Evolutionary conservation across 2,888 invertebrate species (phyloP).

Genomic region (Crossocerus cetratus): DNA sequence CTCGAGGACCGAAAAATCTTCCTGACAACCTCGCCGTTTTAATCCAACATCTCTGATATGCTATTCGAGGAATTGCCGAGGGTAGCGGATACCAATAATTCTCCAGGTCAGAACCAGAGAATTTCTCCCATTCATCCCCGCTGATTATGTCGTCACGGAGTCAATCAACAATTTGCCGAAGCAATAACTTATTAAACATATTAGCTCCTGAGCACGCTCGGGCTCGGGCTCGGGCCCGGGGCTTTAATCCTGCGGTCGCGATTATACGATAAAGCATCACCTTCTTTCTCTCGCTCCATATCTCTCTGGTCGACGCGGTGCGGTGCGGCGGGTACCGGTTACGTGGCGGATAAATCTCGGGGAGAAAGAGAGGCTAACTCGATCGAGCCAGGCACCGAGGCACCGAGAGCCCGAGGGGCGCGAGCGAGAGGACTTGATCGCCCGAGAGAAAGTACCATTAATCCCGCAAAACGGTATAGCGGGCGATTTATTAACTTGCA

Average conservation of each 20-base stretch:
- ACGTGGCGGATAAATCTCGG: conserved; percentile 37
- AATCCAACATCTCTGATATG: too few species aligned
- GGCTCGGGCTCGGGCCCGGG: too few species aligned
- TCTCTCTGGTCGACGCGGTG: neutral
- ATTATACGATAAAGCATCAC: neutral
- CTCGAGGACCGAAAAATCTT: too few species aligned
- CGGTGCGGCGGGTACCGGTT: conserved; percentile 1
- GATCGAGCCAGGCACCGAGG: conserved; percentile 21
- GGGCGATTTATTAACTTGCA: conserved; percentile 56
- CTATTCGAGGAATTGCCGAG: too few species aligned
- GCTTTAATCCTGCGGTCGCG: too few species aligned
- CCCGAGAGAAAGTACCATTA: conserved; percentile 56
- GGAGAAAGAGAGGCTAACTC: conserved; percentile 8
- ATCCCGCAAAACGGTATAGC: conserved; percentile 51
- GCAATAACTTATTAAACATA: conserved; percentile 31
- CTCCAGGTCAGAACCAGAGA: too few species aligned
- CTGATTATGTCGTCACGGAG: too few species aligned
- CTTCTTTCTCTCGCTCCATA: neutral
- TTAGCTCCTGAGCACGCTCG: conserved; percentile 17
- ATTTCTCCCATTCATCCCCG: too few species aligned
- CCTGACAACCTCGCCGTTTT: too few species aligned
- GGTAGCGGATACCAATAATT: too few species aligned
- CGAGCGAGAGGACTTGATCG: conserved; percentile 48
- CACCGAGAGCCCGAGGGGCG: conserved; percentile 14
- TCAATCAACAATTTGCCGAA: conserved; percentile 19